Percentiles rank a stretch among this genome's conserved stretches.
phyloP scores from a whole-genome alignment of 2,797 vertebrate species.

The Salarias fasciatus region DNA sequence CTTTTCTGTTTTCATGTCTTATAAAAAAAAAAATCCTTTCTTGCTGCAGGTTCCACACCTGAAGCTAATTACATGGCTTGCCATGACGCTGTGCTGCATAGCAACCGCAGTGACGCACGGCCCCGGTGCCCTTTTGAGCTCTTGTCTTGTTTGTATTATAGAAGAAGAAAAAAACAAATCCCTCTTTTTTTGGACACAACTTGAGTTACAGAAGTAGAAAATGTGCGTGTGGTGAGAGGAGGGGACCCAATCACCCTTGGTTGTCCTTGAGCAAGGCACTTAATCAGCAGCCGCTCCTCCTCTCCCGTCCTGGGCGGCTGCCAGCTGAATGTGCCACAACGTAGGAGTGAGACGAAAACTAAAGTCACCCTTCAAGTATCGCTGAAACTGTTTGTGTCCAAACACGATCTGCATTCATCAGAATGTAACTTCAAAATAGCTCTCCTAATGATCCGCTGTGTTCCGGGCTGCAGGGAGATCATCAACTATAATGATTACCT shows the following conservation, averaged over 20 bases:
- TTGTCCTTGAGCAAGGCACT: slow-evolving; percentile 59
- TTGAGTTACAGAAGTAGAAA: background rate
- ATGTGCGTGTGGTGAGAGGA: slow-evolving; percentile 1
- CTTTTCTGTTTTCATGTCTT: background rate
- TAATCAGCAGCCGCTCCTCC: slow-evolving; percentile 42
- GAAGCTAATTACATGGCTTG: slow-evolving; percentile 12
- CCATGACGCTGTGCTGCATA: slow-evolving; percentile 22
- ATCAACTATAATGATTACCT: slow-evolving; percentile 44
- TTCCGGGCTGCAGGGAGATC: background rate
- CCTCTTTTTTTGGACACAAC: too few species aligned
- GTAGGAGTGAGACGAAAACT: too few species aligned
- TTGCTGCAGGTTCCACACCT: slow-evolving; percentile 7
- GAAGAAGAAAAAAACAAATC: background rate
- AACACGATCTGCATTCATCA: slow-evolving; percentile 25
- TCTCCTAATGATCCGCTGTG: slow-evolving; percentile 35
- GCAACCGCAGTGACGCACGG: slow-evolving; percentile 18
- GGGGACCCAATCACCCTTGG: slow-evolving; percentile 25
- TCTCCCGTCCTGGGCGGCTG: too few species aligned
- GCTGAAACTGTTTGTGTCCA: slow-evolving; percentile 10
- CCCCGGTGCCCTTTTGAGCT: background rate
- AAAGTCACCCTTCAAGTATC: slow-evolving; percentile 3
- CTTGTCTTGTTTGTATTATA: background rate
- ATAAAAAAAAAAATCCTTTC: background rate
- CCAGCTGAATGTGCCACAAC: too few species aligned
- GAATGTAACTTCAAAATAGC: slow-evolving; percentile 32